Conservation (phyloP, 2,797 vertebrate genomes). For the Stomatorhinus walkeri region DNA sequence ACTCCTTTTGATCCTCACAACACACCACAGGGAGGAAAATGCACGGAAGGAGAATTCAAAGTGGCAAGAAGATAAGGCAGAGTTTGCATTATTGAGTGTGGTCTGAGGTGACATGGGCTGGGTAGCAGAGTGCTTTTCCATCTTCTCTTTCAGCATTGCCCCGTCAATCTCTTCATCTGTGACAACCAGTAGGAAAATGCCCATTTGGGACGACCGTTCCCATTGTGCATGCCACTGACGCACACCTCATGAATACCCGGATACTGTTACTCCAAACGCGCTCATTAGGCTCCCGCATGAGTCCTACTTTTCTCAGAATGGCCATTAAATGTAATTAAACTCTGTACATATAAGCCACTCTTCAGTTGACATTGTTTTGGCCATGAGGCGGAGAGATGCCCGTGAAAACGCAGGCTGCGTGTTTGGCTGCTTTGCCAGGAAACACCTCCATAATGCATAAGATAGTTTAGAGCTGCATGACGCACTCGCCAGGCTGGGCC, state of each 20-base stretch:
- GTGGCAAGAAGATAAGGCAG: not conserved
- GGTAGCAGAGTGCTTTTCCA: not conserved
- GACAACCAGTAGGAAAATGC: slow-evolving; percentile 6
- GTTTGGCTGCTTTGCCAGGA: not conserved
- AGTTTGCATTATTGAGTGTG: slow-evolving; percentile 16
- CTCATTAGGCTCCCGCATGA: not conserved
- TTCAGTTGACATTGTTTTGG: not conserved
- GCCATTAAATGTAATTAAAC: slow-evolving; percentile 15
- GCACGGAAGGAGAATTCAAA: not conserved
- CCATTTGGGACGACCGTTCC: not conserved
- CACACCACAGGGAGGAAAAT: not conserved
- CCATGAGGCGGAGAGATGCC: not conserved
- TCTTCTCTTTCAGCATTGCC: slow-evolving; percentile 8
- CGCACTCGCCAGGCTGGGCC: not conserved
- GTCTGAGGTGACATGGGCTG: not conserved
- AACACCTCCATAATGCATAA: slow-evolving; percentile 15
- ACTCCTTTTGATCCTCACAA: not conserved
- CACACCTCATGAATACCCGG: not conserved
- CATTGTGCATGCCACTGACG: not conserved
- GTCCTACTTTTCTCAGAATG: not conserved
- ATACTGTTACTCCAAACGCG: not conserved
- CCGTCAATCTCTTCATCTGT: slow-evolving; percentile 14
- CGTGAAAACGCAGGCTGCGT: slow-evolving; percentile 1
- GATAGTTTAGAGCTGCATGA: not conserved
- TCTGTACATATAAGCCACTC: not conserved